Conservation (phyloP, 2,888 invertebrate species). For the Cosmia trapezina region DNA sequence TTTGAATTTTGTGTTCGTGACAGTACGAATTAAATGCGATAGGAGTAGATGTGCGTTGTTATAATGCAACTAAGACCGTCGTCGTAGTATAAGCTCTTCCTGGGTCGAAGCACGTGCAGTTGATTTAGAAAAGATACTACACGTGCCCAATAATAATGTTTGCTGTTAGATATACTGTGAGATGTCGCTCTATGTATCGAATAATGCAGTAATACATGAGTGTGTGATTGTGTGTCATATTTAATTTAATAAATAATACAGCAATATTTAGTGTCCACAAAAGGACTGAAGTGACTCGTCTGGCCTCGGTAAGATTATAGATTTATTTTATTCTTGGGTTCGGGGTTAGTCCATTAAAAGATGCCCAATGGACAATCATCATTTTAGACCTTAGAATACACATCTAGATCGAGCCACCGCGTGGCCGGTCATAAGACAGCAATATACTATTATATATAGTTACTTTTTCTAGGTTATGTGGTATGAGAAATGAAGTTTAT, state of each 20-base stretch:
- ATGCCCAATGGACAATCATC: background rate
- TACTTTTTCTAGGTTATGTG: no score
- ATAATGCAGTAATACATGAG: background rate
- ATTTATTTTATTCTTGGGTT: background rate
- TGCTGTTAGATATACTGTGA: background rate
- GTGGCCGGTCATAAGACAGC: no score
- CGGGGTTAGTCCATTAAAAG: background rate
- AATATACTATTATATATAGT: no score
- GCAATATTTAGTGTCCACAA: background rate
- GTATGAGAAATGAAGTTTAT: no score
- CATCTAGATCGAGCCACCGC: no score
- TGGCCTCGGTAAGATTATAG: background rate
- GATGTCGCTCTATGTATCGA: background rate
- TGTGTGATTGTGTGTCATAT: background rate
- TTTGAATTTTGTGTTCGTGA: no score
- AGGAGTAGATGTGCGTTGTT: background rate
- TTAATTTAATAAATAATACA: background rate
- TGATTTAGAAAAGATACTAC: background rate
- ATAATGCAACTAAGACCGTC: background rate
- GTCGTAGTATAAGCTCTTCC: constrained; percentile 21
- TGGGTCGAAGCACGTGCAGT: background rate
- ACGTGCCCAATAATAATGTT: constrained; percentile 35
- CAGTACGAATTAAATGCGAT: no score
- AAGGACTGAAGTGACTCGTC: background rate
- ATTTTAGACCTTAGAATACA: no score